These are phyloP conservation scores for Netelia inedita DNA, from an alignment of 2,888 invertebrate genomes.

Conservation along the genomic window DNA sequence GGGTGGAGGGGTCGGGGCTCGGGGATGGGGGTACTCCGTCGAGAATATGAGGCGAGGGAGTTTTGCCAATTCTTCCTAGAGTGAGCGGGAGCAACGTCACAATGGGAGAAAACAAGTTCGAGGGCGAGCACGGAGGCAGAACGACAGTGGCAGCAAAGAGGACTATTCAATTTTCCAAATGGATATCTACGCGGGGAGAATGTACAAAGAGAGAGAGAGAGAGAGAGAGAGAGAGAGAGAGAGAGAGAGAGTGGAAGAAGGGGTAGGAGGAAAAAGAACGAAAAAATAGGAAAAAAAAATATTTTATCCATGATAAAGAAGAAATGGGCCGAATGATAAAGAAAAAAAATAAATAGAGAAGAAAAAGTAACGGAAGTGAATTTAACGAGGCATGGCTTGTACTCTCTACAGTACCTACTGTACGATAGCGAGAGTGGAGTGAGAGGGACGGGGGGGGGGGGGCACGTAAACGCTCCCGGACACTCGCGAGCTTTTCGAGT, in stretches of 20 bases:
- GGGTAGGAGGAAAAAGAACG: conserved; percentile 32
- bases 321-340: conserved; percentile 7
- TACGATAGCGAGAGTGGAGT: conserved; percentile 1
- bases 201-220: conserved; percentile 27
- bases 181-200: conserved; percentile 59
- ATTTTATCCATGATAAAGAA: conserved; percentile 25
- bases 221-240: background rate
- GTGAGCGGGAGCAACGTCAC: background rate
- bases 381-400: conserved; percentile 63
- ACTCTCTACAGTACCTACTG: background rate
- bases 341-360: conserved; percentile 25
- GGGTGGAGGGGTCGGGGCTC: background rate
- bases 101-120: conserved; percentile 12
- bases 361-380: conserved; percentile 58
- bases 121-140: conserved; percentile 30
- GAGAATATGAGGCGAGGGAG: conserved; percentile 10
- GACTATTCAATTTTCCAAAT: conserved; percentile 67
- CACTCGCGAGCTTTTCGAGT: conserved; percentile 17
- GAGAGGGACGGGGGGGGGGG: conserved; percentile 15
- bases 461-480: conserved; percentile 1
- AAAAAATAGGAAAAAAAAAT: conserved; percentile 45
- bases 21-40: too few species aligned
- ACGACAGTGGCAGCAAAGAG: conserved; percentile 46
- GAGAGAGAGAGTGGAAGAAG: background rate
- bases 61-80: background rate